Conservation (phyloP, 37 sponge, comb jelly and placozoan genomes). For the Halichondria panicea region DNA sequence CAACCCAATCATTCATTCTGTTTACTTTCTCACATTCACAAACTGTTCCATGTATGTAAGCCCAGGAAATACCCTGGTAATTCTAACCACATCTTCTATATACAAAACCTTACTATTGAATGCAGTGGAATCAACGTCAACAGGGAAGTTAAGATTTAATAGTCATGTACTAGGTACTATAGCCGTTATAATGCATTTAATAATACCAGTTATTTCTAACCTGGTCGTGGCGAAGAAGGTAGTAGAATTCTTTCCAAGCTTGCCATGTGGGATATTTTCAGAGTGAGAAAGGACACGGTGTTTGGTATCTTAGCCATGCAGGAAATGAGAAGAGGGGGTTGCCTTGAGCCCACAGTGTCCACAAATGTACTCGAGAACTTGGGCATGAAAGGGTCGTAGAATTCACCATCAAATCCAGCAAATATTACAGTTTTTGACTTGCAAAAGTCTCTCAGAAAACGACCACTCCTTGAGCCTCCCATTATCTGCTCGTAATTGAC, state of each 20-base stretch:
- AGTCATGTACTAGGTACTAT: too few relatives aligned
- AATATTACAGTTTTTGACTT: constrained; percentile 27
- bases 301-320: not conserved
- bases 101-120: too few relatives aligned
- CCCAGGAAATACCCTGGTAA: too few relatives aligned
- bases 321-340: constrained; percentile 7
- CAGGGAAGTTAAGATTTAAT: too few relatives aligned
- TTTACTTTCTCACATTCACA: too few relatives aligned
- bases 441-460: constrained; percentile 34
- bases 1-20: too few relatives aligned
- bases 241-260: constrained; percentile 13
- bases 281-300: constrained; percentile 21
- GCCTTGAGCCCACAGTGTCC: not conserved
- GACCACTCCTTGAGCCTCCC: constrained; percentile 11
- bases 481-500: constrained; percentile 23
- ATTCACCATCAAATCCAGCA: constrained; percentile 42
- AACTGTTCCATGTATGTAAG: too few relatives aligned
- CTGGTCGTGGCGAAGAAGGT: not conserved
- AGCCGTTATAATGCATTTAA: too few relatives aligned
- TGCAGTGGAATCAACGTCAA: too few relatives aligned
- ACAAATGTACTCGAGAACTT: constrained; percentile 42
- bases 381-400: constrained; percentile 45
- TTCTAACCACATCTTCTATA: too few relatives aligned
- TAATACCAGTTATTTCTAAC: too few relatives aligned
- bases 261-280: constrained; percentile 2